Evolutionary conservation across 37 sponge, comb jelly and placozoan genomes (phyloP).

Genomic region (Agelas oroides): DNA sequence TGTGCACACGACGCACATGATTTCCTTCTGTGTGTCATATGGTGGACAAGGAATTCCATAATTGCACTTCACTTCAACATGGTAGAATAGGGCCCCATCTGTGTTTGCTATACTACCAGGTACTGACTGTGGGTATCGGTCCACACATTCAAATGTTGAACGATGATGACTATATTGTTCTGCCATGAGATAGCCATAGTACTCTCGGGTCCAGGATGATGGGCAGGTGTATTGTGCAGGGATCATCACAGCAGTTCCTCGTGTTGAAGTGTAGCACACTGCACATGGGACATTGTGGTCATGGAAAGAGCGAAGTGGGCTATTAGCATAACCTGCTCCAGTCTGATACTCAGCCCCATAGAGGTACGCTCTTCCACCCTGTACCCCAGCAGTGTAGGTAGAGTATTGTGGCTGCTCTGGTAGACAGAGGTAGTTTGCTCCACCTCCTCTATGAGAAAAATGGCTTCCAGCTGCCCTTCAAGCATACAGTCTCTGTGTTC

Average conservation of each 20-base stretch:
- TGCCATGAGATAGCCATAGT: slow-evolving; percentile 6
- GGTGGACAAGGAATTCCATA: too few relatives aligned
- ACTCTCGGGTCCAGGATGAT: slow-evolving; percentile 49
- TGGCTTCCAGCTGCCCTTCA: too few relatives aligned
- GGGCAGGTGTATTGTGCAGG: slow-evolving; percentile 35
- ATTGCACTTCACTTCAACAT: too few relatives aligned
- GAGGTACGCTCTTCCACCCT: neutral
- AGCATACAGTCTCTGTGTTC: too few relatives aligned
- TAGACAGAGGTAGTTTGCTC: neutral
- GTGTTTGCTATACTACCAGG: neutral
- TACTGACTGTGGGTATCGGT: too few relatives aligned
- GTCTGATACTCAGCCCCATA: slow-evolving; percentile 48
- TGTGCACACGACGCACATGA: too few relatives aligned
- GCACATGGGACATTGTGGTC: neutral
- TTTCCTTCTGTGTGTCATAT: too few relatives aligned
- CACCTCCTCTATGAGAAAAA: too few relatives aligned
- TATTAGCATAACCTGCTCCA: too few relatives aligned
- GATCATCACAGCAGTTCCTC: slow-evolving; percentile 17
- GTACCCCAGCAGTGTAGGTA: slow-evolving; percentile 18
- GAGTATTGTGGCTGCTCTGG: slow-evolving; percentile 14
- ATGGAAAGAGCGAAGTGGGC: slow-evolving; percentile 9
- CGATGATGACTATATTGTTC: too few relatives aligned
- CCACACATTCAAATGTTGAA: too few relatives aligned
- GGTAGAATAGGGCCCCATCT: too few relatives aligned
- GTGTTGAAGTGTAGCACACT: slow-evolving; percentile 25